Base-by-base conservation (phyloP, 2,797 vertebrate genomes). In the Tapirus indicus region DNA sequence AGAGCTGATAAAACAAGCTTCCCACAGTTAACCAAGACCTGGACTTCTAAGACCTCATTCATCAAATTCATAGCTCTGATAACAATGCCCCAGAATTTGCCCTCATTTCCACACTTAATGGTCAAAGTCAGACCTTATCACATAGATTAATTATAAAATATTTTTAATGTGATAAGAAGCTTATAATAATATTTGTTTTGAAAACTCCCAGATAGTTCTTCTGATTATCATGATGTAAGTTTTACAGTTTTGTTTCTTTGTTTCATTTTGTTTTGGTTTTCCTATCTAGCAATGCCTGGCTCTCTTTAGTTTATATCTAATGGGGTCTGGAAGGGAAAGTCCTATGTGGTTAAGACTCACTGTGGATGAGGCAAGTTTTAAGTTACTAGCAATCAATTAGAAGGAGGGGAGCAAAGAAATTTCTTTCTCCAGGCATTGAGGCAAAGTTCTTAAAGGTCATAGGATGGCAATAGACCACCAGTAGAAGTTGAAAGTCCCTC, bases 41-140 rank as follows among this genome's bases (percentile, higher is more conserved):
- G 23, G 12, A 83, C 41, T 92, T 90, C 21, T 78, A 87, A 88
- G 69, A 79, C 49, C 20, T 91, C 68, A 89, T 72, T 88, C 7
- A 84, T 95, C 72, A 85, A 54, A 80, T 86, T 95, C 47, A 83
- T 62, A 87, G 75, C 74, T 95, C 20, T 94, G n/a, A 88, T 83
- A 83, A 58, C 20, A 93, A 9, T 54, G 29, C 64, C 12, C 41
- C 38, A 88, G 82, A 89, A 83, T 92, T 27, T 92, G 38, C 47
- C 66, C 52, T 92, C 54, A 89, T 96, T 95, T 95, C 35, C 21
- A 86, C 8, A 94, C 72, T 60, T 77, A 77, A 41, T 91, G 47
- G 41, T 68, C 38, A 92, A 89, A 68, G 54, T 92, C 38, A 89
- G 72, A 66, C 89, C 32, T 96, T 78, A 87, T 47, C 41, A 94